These are phyloP conservation scores for Hemitrygon akajei DNA, from an alignment of 2,797 vertebrate species.

Conservation along the genomic window DNA sequence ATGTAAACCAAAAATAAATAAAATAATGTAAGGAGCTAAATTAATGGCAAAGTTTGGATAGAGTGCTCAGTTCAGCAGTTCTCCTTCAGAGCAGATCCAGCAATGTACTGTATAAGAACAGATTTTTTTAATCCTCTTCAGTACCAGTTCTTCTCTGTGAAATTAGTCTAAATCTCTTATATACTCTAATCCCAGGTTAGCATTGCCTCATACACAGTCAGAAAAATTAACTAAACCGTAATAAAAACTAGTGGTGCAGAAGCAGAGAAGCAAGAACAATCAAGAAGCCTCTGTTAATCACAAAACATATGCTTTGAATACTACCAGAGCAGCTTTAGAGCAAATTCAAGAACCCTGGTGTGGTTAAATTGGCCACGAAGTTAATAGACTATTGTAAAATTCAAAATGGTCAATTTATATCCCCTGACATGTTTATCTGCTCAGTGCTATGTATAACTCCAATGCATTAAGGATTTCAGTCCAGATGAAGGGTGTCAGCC, in stretches of 20 bases:
- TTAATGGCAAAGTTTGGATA: not conserved
- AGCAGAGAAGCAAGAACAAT: not conserved
- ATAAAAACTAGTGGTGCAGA: not conserved
- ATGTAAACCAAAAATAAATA: not conserved
- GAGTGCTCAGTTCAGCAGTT: not conserved
- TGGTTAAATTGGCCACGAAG: not conserved
- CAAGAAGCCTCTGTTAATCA: not conserved
- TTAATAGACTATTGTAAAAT: not conserved
- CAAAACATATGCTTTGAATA: not conserved
- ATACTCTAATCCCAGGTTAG: not conserved
- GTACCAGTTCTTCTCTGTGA: not conserved
- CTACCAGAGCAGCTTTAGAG: not conserved
- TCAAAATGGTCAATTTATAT: not conserved
- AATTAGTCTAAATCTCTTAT: not conserved
- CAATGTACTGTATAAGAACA: not conserved
- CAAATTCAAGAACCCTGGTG: not conserved
- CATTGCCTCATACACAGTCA: not conserved
- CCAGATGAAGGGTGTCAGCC: too few relatives aligned
- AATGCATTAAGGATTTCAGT: too few relatives aligned
- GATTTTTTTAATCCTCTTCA: not conserved
- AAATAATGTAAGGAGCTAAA: not conserved
- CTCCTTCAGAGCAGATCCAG: not conserved
- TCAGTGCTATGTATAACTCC: not conserved
- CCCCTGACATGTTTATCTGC: too few relatives aligned
- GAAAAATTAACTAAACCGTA: not conserved